These are phyloP conservation scores for Acronicta leporina DNA, from an alignment of 2,888 invertebrate genomes.

Conservation along the genomic window DNA sequence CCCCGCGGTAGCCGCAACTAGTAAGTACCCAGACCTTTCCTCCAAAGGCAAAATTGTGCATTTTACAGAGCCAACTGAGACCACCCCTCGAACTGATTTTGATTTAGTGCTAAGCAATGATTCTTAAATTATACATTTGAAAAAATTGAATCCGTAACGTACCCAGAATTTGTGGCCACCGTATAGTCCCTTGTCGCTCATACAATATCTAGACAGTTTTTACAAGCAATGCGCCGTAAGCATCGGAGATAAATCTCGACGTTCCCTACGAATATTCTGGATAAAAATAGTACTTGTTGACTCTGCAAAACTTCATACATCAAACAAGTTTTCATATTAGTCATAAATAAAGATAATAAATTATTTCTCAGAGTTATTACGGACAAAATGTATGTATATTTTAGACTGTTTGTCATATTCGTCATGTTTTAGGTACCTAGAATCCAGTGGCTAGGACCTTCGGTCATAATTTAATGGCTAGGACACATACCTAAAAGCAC, in stretches of 20 bases:
- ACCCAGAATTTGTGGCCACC: background rate
- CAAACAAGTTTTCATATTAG: constrained; percentile 29
- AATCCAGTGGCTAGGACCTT: too few relatives aligned
- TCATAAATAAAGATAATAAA: constrained; percentile 40
- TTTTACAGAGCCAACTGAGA: too few relatives aligned
- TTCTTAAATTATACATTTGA: background rate
- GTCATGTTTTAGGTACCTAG: too few relatives aligned
- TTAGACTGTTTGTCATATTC: background rate
- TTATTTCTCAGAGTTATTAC: constrained; percentile 22
- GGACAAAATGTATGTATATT: background rate
- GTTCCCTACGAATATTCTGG: constrained; percentile 36
- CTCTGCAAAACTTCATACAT: constrained; percentile 37
- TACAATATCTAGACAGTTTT: constrained; percentile 56
- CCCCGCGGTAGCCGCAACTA: too few relatives aligned
- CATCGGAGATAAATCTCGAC: constrained; percentile 50
- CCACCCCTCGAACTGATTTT: too few relatives aligned
- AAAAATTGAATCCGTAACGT: background rate
- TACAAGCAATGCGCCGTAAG: constrained; percentile 49
- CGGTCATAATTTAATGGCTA: too few relatives aligned
- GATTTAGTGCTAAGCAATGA: too few relatives aligned
- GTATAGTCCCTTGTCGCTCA: constrained; percentile 35
- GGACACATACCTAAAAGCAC: too few relatives aligned
- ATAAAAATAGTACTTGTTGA: constrained; percentile 23
- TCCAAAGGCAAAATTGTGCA: too few relatives aligned
- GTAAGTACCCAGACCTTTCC: too few relatives aligned